Conservation (phyloP, 2,113 vertebrate genomes). For the Dicaeum eximium region DNA sequence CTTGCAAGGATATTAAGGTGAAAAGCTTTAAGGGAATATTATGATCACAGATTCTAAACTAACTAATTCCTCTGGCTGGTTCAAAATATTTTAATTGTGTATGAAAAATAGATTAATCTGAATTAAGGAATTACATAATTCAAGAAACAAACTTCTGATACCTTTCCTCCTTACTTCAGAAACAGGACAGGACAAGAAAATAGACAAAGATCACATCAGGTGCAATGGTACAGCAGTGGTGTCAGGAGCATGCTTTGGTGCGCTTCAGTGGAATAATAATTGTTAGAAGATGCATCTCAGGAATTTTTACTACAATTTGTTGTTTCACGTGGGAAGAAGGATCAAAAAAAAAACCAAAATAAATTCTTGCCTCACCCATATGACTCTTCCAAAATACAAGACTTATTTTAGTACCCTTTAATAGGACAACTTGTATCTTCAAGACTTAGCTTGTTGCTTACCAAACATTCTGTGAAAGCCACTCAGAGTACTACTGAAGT, state of each 20-base stretch:
- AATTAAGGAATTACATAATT: background rate
- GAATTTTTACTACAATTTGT: background rate
- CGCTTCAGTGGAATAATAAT: background rate
- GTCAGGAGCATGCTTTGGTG: background rate
- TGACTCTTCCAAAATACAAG: background rate
- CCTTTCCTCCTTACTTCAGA: background rate
- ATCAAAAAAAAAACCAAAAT: background rate
- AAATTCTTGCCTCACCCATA: background rate
- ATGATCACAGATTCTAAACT: background rate
- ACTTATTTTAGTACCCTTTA: background rate
- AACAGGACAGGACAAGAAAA: background rate
- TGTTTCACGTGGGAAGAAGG: background rate
- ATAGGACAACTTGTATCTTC: background rate
- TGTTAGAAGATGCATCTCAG: background rate
- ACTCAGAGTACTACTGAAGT: background rate
- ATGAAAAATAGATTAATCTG: background rate
- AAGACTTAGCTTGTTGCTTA: background rate
- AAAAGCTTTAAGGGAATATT: background rate
- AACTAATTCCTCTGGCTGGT: background rate
- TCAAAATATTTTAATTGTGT: background rate
- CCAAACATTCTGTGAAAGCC: background rate
- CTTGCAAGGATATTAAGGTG: background rate
- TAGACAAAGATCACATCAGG: background rate
- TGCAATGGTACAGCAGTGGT: accelerated
- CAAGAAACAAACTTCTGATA: background rate